Conservation (phyloP, 2,888 invertebrate species). For the Conchocele bisecta region DNA sequence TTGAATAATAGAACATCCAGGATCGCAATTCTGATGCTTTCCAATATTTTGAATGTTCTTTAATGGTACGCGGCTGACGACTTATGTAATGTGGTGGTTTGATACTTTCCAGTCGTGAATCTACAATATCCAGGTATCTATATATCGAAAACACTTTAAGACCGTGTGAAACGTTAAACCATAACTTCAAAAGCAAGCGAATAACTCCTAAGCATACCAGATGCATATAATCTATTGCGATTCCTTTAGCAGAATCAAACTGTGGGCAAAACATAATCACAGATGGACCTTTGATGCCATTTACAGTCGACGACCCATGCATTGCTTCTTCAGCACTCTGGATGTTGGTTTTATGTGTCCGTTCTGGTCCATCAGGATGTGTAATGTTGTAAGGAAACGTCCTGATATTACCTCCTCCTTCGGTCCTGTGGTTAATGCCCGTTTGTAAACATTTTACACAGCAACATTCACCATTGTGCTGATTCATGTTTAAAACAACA, state of each 20-base stretch:
- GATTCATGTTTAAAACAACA: constrained; percentile 16
- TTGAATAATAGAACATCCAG: too few relatives aligned
- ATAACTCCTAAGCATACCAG: constrained; percentile 8
- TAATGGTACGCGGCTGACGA: constrained; percentile 33
- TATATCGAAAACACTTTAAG: constrained; percentile 23
- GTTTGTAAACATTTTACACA: constrained; percentile 26
- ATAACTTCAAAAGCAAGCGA: constrained; percentile 7
- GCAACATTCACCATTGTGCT: constrained; percentile 22
- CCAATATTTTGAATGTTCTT: constrained; percentile 44
- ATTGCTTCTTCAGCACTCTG: neutral
- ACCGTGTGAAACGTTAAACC: too few relatives aligned
- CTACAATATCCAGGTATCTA: constrained; percentile 3
- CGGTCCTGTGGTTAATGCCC: constrained; percentile 16
- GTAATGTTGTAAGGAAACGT: constrained; percentile 20
- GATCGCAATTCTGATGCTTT: constrained; percentile 52
- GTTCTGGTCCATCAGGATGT: constrained; percentile 4
- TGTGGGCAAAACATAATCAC: constrained; percentile 16
- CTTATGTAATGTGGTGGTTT: constrained; percentile 42
- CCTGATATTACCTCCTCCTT: constrained; percentile 17
- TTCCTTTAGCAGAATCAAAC: constrained; percentile 3
- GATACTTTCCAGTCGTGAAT: constrained; percentile 17
- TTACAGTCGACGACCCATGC: neutral
- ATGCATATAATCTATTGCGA: constrained; percentile 38
- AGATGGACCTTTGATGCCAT: constrained; percentile 32
- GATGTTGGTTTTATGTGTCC: neutral